A percentile compares a stretch with the other conserved stretches of the same genome.
Evolutionary conservation across 2,113 vertebrate genomes (phyloP).

Genomic region (Pangasianodon gigas): DNA sequence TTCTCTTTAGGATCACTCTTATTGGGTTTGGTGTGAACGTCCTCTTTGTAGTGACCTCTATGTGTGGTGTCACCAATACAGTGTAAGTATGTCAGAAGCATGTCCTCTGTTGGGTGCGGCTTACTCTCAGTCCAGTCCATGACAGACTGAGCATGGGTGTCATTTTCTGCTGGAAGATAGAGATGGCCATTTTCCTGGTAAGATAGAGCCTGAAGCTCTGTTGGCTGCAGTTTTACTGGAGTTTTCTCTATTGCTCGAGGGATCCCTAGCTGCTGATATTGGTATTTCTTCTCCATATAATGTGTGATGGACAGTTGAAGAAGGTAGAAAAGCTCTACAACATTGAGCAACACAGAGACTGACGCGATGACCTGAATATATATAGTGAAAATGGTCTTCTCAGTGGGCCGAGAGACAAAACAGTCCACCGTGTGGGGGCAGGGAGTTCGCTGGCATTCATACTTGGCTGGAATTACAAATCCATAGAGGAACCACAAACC

Average conservation of each 20-base stretch:
- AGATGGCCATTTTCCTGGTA: conserved; percentile 50
- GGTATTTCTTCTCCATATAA: conserved; percentile 63
- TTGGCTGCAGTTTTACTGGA: neutral
- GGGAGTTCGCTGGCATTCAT: conserved; percentile 79
- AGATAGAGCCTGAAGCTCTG: neutral
- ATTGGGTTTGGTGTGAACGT: conserved; percentile 49
- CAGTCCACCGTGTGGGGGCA: conserved; percentile 91
- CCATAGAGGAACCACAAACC: conserved; percentile 91
- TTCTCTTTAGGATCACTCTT: conserved; percentile 52
- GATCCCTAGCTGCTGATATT: neutral
- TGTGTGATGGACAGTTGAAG: conserved; percentile 70
- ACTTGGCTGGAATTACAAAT: conserved; percentile 81
- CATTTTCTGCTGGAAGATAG: conserved; percentile 26
- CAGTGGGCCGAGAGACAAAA: conserved; percentile 92
- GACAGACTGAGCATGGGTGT: conserved; percentile 49
- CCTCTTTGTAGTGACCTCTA: conserved; percentile 54
- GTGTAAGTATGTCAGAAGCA: conserved; percentile 70
- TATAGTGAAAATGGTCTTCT: conserved; percentile 95
- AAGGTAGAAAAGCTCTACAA: conserved; percentile 85
- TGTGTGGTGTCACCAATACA: conserved; percentile 58
- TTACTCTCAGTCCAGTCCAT: conserved; percentile 55
- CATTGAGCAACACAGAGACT: conserved; percentile 86
- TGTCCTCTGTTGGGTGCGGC: conserved; percentile 4
- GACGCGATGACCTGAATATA: conserved; percentile 87
- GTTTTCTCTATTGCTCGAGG: conserved; percentile 12